Evolutionary conservation across 1,140 invertebrate species (phyloP).

Genomic region (Tachypleus tridentatus): DNA sequence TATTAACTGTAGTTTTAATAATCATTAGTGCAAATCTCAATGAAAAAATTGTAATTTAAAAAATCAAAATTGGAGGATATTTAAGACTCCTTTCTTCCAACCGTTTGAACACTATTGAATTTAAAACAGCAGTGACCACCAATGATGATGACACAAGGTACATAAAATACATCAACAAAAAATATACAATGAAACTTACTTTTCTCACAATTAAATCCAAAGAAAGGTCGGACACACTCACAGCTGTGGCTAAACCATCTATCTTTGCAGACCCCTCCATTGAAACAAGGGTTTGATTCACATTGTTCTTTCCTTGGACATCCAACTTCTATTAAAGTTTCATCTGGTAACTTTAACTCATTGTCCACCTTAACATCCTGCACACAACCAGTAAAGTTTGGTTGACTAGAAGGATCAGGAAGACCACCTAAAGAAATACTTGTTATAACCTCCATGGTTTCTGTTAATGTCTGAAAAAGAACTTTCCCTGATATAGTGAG

Average conservation of each 20-base stretch:
- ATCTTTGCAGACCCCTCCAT: conserved; percentile 73
- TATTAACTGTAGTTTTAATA: no score
- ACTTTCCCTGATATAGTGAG: no score
- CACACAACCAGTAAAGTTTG: conserved; percentile 77
- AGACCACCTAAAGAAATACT: conserved; percentile 12
- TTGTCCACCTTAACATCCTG: conserved; percentile 51
- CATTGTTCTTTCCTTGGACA: conserved; percentile 71
- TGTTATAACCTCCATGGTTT: not conserved
- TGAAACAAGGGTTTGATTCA: conserved; percentile 69
- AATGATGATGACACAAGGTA: not conserved
- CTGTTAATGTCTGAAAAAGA: not conserved
- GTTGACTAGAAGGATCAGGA: conserved; percentile 22
- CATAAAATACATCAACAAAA: not conserved
- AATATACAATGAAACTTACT: conserved; percentile 42
- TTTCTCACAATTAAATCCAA: conserved; percentile 74
- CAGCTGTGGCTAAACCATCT: conserved; percentile 78
- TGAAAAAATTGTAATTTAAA: no score
- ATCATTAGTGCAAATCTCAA: no score
- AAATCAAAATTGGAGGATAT: no score
- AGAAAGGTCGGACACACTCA: conserved; percentile 68
- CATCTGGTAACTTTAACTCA: no score
- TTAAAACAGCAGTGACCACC: no score
- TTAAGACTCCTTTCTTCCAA: no score
- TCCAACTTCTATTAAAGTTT: conserved; percentile 39
- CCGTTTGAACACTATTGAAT: no score